Evolutionary conservation across 2,888 invertebrate species (phyloP), one percentile per base, ranked within the genome.

Genomic region (Seira sanloemensis): DNA sequence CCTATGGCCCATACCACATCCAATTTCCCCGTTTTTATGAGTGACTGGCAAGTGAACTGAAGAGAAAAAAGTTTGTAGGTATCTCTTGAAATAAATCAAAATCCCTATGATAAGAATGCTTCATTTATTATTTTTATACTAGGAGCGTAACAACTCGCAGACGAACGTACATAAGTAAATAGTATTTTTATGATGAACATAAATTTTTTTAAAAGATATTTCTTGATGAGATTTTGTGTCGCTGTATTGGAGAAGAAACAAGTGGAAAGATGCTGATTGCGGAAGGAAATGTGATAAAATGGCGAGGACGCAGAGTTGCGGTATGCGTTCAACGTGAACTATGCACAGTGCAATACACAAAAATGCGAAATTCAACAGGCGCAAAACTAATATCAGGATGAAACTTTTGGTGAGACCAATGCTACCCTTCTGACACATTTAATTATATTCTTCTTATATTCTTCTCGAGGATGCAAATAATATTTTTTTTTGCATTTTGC

Each of bases 71-170:
- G 12, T n/a, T n/a, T 7, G 37, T 37, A 37, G 4, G 37, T 37
- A 37, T 37, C 37, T 37, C 12, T 37, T 37, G 37, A 37, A 37
- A 81, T 81, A 81, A 81, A 76, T 81, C 76, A 73, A 24, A 73
- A 37, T 19, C 25, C 24, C 24, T 26, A 65, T 68, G 81, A 75
- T 81, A 81, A 75, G 71, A 69, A 81, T 76, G 81, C 76, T 81
- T 69, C 75, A 81, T 81, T 81, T 81, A 81, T 71, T 71, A 23
- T 54, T 37, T 37, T 37, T 37, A 37, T 37, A 37, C 37, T 37
- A 12, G 37, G 5, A 37, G 37, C 37, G 4, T 37, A 37, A 37
- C 4, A 37, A 37, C 5, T 37, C 37, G 4, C 12, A 37, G 37
- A 37, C 5, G 37, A 12, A 37, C 4, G 12, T 37, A 37, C 37